Evolutionary conservation across 1,140 invertebrate species (phyloP).

Genomic region (Dendroctonus ponderosae): DNA sequence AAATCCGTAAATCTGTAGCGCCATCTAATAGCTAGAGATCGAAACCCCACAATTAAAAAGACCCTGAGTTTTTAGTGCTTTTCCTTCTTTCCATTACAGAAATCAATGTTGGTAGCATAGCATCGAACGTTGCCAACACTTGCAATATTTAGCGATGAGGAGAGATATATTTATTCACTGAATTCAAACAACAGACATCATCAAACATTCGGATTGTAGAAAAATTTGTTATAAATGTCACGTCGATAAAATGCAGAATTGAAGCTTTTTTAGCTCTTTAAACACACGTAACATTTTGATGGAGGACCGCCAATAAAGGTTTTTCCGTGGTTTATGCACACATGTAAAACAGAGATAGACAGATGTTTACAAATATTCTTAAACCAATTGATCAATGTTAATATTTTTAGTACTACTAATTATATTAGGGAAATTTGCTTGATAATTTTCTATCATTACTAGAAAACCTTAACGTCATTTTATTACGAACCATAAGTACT

Average conservation of each 20-base stretch:
- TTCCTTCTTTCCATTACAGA: slow-evolving; percentile 49
- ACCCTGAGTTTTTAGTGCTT: slow-evolving; percentile 49
- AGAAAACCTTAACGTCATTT: not conserved
- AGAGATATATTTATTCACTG: not conserved
- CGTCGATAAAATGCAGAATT: not conserved
- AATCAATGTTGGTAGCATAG: slow-evolving; percentile 51
- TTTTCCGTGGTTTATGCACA: not conserved
- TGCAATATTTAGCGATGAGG: not conserved
- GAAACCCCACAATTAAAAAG: slow-evolving; percentile 41
- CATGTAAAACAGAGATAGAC: not conserved
- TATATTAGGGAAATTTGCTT: too few relatives aligned
- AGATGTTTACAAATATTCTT: too few relatives aligned
- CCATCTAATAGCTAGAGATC: slow-evolving; percentile 23
- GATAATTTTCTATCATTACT: too few relatives aligned
- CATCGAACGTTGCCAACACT: slow-evolving; percentile 31
- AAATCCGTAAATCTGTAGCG: not conserved
- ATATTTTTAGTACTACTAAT: too few relatives aligned
- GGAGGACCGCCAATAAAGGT: not conserved
- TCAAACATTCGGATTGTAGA: not conserved
- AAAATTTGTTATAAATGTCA: not conserved
- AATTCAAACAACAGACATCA: too few relatives aligned
- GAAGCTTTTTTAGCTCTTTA: not conserved
- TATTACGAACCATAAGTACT: not conserved
- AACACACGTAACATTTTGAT: not conserved
- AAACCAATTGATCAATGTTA: too few relatives aligned